Evolutionary conservation across 2,113 vertebrate species (phyloP).

Genomic region (human): GRCh38 chr12:92472001-92472500

Average conservation of each 20-base stretch:
- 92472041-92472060: not conserved
- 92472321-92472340: slow-evolving; percentile 12
- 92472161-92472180: not conserved
- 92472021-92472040: not conserved
- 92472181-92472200: slow-evolving; percentile 23
- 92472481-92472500: not conserved
- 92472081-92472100: not conserved
- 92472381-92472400: not conserved
- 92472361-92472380: not conserved
- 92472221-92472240: not conserved
- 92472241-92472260: not conserved
- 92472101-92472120: not conserved
- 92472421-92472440: slow-evolving; percentile 49
- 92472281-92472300: not conserved
- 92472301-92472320: not conserved
- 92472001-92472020: slow-evolving; percentile 16
- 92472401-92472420: not conserved
- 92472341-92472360: slow-evolving; percentile 38
- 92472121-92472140: not conserved
- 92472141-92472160: not conserved
- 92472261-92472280: not conserved
- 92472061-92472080: not conserved
- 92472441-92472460: not conserved
- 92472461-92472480: not conserved
- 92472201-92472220: not conserved